Conservation (phyloP, 2,797 vertebrate genomes). For the Typhlichthys eigenmanni region DNA sequence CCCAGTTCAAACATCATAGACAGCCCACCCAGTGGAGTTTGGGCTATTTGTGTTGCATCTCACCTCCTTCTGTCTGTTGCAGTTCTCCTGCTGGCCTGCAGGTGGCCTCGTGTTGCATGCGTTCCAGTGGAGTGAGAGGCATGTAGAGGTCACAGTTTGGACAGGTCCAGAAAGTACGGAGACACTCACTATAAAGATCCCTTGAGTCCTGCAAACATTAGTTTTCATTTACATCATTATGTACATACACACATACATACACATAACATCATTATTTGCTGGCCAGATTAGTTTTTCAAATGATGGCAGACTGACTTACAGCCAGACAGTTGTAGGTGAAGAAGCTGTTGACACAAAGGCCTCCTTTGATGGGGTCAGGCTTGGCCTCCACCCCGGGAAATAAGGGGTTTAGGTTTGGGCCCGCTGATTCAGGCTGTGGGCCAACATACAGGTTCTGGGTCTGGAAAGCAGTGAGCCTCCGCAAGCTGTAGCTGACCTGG, state of each 20-base stretch:
- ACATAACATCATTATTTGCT: too few relatives aligned
- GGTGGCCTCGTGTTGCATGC: slow-evolving; percentile 82
- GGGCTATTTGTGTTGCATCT: slow-evolving; percentile 12
- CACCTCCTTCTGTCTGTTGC: slow-evolving; percentile 60
- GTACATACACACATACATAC: neutral
- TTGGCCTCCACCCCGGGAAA: slow-evolving; percentile 75
- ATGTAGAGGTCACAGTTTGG: slow-evolving; percentile 85
- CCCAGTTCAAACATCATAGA: too few relatives aligned
- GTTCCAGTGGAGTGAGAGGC: slow-evolving; percentile 90
- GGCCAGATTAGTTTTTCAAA: neutral
- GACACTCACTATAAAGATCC: slow-evolving; percentile 89
- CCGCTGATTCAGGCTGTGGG: slow-evolving; percentile 65
- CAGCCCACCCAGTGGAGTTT: too few relatives aligned
- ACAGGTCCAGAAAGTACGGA: slow-evolving; percentile 92
- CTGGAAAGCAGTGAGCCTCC: slow-evolving; percentile 81
- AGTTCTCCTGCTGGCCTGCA: slow-evolving; percentile 71
- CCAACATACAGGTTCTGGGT: slow-evolving; percentile 87
- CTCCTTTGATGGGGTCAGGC: slow-evolving; percentile 86
- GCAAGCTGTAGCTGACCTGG: slow-evolving; percentile 83
- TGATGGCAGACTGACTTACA: slow-evolving; percentile 64
- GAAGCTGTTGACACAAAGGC: slow-evolving; percentile 80
- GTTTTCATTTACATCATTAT: neutral
- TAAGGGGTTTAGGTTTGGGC: slow-evolving; percentile 64
- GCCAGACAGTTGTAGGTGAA: slow-evolving; percentile 90
- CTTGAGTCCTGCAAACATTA: slow-evolving; percentile 73